phyloP scores from a whole-genome alignment of 2,113 vertebrate species.

The Pagrus major region DNA sequence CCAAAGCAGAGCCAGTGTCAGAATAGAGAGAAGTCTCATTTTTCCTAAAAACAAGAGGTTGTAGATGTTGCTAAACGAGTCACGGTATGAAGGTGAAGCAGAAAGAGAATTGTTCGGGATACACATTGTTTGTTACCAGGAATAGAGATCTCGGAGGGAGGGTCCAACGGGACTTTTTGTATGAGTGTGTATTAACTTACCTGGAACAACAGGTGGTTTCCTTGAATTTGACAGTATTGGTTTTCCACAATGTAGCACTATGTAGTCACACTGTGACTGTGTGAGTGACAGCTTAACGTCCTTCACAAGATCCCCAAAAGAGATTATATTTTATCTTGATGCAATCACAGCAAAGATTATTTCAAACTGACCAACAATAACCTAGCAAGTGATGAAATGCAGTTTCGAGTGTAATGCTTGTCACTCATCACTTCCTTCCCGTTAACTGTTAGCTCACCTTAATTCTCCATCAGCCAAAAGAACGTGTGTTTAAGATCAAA shows the following conservation, averaged over 20 bases:
- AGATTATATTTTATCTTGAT: not conserved
- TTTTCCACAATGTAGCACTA: too few relatives aligned
- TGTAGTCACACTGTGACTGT: not conserved
- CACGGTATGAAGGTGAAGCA: not conserved
- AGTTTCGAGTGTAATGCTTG: too few relatives aligned
- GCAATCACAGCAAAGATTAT: not conserved
- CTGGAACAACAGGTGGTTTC: not conserved
- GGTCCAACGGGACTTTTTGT: not conserved
- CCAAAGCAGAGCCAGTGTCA: not conserved
- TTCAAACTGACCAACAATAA: not conserved
- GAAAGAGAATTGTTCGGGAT: not conserved
- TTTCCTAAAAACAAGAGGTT: not conserved
- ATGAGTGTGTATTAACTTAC: not conserved
- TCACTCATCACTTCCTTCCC: too few relatives aligned
- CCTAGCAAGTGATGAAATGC: too few relatives aligned
- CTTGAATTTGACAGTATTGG: not conserved
- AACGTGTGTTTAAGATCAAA: not conserved
- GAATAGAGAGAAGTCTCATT: not conserved
- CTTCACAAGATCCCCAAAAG: not conserved
- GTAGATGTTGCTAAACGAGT: too few relatives aligned
- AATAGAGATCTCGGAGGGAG: not conserved
- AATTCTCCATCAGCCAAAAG: too few relatives aligned
- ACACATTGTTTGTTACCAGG: not conserved
- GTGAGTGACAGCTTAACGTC: not conserved
- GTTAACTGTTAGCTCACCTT: not conserved